Conservation (phyloP, 2,888 invertebrate species). For the Drepana falcataria region DNA sequence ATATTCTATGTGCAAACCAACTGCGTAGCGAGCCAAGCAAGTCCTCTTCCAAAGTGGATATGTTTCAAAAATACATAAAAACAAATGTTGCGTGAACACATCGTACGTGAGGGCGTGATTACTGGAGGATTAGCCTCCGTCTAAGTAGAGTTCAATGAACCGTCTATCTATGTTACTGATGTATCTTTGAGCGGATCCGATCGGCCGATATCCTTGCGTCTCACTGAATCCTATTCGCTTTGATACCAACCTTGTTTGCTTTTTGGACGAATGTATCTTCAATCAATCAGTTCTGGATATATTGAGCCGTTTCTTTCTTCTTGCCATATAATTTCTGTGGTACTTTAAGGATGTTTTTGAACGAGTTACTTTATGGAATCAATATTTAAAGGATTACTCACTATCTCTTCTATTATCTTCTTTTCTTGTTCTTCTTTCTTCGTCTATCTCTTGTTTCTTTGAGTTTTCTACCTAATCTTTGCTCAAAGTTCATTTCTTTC, state of each 20-base stretch:
- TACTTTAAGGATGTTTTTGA: no score
- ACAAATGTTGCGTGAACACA: slow-evolving; percentile 25
- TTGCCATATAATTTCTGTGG: not conserved
- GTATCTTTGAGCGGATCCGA: slow-evolving; percentile 28
- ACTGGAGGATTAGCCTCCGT: slow-evolving; percentile 30
- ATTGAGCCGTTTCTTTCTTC: not conserved
- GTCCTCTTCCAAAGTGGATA: not conserved
- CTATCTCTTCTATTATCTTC: no score
- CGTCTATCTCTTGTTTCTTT: no score
- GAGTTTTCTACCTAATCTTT: no score
- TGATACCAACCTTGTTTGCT: slow-evolving; percentile 20
- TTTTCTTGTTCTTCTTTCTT: no score
- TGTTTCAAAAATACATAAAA: slow-evolving; percentile 21
- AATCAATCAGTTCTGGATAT: slow-evolving; percentile 26
- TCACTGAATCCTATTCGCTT: slow-evolving; percentile 30
- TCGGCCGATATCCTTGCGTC: slow-evolving; percentile 18
- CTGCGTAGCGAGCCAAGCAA: no score
- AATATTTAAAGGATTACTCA: no score
- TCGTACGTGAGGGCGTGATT: slow-evolving; percentile 26
- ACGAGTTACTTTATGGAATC: no score
- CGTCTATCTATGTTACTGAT: slow-evolving; percentile 27
- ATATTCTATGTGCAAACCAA: no score
- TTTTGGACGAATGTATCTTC: slow-evolving; percentile 28
- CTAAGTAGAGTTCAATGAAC: slow-evolving; percentile 34
- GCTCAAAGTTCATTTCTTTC: no score